Base-by-base conservation (phyloP, 2,797 vertebrate species). In the Erpetoichthys calabaricus region DNA sequence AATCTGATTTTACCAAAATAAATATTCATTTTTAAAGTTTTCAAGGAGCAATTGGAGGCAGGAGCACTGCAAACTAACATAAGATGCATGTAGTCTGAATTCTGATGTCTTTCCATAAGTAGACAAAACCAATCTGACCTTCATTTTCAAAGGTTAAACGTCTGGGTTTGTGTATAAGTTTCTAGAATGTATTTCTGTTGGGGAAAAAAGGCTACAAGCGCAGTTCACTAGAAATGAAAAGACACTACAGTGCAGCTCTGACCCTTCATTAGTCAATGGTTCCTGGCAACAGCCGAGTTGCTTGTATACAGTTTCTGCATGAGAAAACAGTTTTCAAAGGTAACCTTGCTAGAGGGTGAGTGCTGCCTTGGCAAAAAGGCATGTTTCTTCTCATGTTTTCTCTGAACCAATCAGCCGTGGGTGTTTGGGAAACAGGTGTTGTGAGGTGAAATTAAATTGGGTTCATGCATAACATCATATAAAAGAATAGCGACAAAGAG, bases 271-370 rank as follows among this genome's bases (percentile, higher is more conserved):
- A 83, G 75, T 77, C 73, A 78, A 70, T 74, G 64, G 70, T 77
- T 75, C 70, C 71, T 77, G 79, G 78, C 78, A 83, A 78, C 63
- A 70, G 69, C 67, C 67, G 65, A 57, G 69, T 64, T 62, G 61
- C 72, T 78, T 68, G 71, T 73, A 67, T 49, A 81, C 10, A 0
- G 63, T 62, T 73, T 68, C 76, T 80, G 79, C 78, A 81, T 75
- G 80, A 83, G 80, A 82, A 54, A 83, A 78, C 66, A 74, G 64
- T 68, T 86, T 82, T 54, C 80, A 83, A 84, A 83, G 71, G 64
- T 80, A 84, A 86, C 82, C 81, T 87, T 86, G 82, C 83, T 80
- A 81, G 76, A 71, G 80, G 81, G 78, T 81, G 77, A 72, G 70
- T 71, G 80, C 70, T 63, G 55, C 76, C 76, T 82, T 83, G 80